Conservation (phyloP, 1,140 invertebrate species). For the Holotrichia oblita region DNA sequence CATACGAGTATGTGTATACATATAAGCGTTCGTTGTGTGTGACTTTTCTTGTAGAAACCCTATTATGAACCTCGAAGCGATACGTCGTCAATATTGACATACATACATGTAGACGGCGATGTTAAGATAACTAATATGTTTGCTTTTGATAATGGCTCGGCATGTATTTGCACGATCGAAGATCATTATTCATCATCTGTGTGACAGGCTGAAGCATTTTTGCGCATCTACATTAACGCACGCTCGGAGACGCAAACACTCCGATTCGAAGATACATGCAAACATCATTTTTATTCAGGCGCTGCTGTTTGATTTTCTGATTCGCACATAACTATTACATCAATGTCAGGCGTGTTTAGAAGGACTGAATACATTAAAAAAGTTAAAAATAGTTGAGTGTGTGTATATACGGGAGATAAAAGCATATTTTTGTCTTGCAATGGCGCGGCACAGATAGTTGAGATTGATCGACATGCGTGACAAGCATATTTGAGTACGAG, state of each 20-base stretch:
- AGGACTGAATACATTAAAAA: constrained; percentile 9
- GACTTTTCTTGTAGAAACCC: neutral
- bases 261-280: neutral
- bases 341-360: neutral
- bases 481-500: neutral
- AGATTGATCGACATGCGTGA: neutral
- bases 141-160: constrained; percentile 3
- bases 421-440: neutral
- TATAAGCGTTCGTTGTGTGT: neutral
- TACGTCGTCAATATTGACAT: constrained; percentile 2
- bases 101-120: neutral
- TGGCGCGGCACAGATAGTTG: neutral
- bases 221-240: constrained; percentile 16
- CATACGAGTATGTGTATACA: neutral
- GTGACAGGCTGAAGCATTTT: neutral
- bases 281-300: neutral
- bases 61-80: constrained; percentile 8
- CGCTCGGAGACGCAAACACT: neutral
- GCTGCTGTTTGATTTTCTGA: constrained; percentile 11
- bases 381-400: neutral
- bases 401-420: neutral
- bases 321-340: constrained; percentile 12
- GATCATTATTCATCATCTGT: constrained; percentile 18
- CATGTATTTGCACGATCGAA: constrained; percentile 12
- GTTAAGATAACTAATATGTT: constrained; percentile 13